phyloP scores from a whole-genome alignment of 2,888 invertebrate species.

The Bursaphelenchus okinawaensis region DNA sequence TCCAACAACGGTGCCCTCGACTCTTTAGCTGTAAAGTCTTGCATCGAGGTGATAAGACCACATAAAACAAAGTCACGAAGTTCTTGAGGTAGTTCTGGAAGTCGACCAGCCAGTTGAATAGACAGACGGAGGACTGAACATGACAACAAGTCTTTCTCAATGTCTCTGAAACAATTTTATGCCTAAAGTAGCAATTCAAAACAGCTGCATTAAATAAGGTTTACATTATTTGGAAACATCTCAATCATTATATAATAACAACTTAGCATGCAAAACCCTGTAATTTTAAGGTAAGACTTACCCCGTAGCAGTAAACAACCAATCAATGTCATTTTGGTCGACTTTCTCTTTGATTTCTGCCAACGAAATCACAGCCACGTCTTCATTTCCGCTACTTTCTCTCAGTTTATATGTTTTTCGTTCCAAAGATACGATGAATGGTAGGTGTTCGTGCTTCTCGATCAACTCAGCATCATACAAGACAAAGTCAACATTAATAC shows the following conservation, averaged over 20 bases:
- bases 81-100: constrained; percentile 14
- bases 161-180: no score
- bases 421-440: constrained; percentile 7
- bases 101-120: constrained; percentile 7
- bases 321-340: constrained; percentile 2
- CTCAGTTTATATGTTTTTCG: not conserved
- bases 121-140: constrained; percentile 16
- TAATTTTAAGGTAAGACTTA: no score
- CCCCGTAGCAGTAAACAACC: constrained; percentile 3
- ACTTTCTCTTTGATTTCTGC: constrained; percentile 1
- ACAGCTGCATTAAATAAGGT: no score
- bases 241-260: no score
- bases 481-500: not conserved
- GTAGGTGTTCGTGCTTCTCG: not conserved
- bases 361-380: constrained; percentile 3
- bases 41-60: constrained; percentile 24
- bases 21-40: constrained; percentile 9
- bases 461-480: not conserved
- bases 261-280: no score
- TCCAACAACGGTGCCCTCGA: not conserved
- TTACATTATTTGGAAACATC: no score
- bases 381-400: not conserved
- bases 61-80: constrained; percentile 28
- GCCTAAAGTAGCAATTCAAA: no score
- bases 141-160: constrained; percentile 9